phyloP scores from a whole-genome alignment of 2,888 invertebrate species.

The Ornithoptera alexandrae region DNA sequence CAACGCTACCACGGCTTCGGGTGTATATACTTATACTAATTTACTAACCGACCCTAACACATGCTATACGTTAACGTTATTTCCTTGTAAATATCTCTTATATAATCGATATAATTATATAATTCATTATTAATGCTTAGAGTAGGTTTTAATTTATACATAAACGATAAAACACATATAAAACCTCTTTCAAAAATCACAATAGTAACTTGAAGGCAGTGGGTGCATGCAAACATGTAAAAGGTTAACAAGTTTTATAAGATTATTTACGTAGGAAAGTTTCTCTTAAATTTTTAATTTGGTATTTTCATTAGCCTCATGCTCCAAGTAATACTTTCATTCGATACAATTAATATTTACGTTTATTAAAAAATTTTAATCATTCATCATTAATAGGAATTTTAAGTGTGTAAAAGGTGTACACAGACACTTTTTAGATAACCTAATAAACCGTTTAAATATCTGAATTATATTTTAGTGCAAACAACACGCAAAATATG shows the following conservation, averaged over 20 bases:
- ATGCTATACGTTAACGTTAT: slow-evolving; percentile 16
- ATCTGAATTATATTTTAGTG: no score
- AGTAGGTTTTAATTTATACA: slow-evolving; percentile 39
- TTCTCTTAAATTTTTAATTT: slow-evolving; percentile 44
- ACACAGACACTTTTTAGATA: no score
- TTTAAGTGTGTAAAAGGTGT: no score
- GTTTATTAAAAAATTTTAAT: no score
- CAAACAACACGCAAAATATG: no score
- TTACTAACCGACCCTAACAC: slow-evolving; percentile 13
- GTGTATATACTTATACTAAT: slow-evolving; percentile 19
- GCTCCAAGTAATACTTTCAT: slow-evolving; percentile 2
- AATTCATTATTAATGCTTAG: slow-evolving; percentile 36
- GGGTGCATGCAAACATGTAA: slow-evolving; percentile 61
- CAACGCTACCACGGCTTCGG: no score
- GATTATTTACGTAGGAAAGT: slow-evolving; percentile 34
- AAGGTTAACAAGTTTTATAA: slow-evolving; percentile 41
- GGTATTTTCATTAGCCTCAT: slow-evolving; percentile 28
- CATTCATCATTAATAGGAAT: no score
- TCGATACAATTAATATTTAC: not conserved
- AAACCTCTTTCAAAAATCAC: slow-evolving; percentile 54
- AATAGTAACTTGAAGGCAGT: slow-evolving; percentile 69
- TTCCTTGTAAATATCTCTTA: slow-evolving; percentile 38
- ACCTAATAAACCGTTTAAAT: no score
- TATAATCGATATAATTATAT: slow-evolving; percentile 26
- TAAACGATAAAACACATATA: slow-evolving; percentile 52